Evolutionary conservation across 1,140 invertebrate species (phyloP).

Genomic region (Vollenhovia emeryi): DNA sequence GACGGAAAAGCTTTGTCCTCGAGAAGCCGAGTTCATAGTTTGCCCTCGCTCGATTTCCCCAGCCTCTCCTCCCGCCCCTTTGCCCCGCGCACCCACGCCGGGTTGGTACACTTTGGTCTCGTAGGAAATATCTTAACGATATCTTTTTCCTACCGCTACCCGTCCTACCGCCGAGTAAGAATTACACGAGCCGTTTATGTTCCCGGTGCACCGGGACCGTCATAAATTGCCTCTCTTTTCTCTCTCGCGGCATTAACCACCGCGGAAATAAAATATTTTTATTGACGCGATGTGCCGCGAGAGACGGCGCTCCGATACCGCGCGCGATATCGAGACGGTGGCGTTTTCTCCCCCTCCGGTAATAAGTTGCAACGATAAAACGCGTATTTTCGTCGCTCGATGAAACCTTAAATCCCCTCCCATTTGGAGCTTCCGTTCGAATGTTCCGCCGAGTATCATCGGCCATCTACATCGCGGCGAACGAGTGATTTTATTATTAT

Average conservation of each 20-base stretch:
- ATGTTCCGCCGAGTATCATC: conserved; percentile 15
- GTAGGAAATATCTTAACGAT: conserved; percentile 74
- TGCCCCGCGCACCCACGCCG: not conserved
- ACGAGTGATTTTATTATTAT: conserved; percentile 50
- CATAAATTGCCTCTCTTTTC: conserved; percentile 44
- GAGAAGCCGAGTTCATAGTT: conserved; percentile 75
- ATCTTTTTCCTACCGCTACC: conserved; percentile 56
- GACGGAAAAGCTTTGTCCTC: conserved; percentile 77
- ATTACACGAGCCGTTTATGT: conserved; percentile 54
- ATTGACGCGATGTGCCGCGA: conserved; percentile 31
- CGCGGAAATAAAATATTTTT: conserved; percentile 56
- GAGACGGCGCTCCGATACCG: conserved; percentile 23
- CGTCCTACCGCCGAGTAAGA: conserved; percentile 37
- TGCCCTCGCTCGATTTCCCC: conserved; percentile 78
- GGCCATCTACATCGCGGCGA: conserved; percentile 4
- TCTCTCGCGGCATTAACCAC: conserved; percentile 31
- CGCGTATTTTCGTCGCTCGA: conserved; percentile 26
- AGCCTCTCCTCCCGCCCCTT: conserved; percentile 23
- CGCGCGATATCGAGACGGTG: not conserved
- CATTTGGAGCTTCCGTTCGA: not conserved
- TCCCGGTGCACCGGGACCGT: not conserved
- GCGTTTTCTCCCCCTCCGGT: not conserved
- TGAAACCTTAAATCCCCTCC: conserved; percentile 39
- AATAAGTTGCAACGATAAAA: conserved; percentile 37
- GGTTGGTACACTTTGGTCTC: conserved; percentile 73